Conservation (phyloP, 2,113 vertebrate genomes). For the Mirounga angustirostris region DNA sequence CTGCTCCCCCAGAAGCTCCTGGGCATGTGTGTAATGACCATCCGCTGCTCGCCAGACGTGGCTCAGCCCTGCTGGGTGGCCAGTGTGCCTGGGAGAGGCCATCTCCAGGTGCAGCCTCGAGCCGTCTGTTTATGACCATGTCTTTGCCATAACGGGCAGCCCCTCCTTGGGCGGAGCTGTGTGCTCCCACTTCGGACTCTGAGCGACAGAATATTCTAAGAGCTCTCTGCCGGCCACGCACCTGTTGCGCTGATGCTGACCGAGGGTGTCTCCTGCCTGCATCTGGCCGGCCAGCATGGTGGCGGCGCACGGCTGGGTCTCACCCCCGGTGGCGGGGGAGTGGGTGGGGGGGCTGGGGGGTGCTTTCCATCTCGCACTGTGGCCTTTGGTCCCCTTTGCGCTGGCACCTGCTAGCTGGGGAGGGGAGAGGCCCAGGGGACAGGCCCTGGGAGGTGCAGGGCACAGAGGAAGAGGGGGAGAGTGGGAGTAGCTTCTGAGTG, state of each 20-base stretch:
- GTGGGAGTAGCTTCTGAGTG: not conserved
- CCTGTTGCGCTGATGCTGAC: rapidly evolving
- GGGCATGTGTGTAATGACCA: rapidly evolving
- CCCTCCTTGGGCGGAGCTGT: not conserved
- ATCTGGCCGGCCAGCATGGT: rapidly evolving
- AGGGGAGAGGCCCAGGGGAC: not conserved
- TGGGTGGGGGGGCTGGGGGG: not conserved
- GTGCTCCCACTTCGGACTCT: not conserved
- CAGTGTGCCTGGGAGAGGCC: rapidly evolving
- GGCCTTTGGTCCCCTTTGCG: too few species aligned
- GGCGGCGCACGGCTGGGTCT: rapidly evolving
- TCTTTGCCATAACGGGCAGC: not conserved
- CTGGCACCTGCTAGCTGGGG: not conserved
- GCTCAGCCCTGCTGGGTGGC: rapidly evolving
- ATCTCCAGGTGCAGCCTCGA: rapidly evolving
- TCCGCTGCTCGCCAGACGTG: rapidly evolving
- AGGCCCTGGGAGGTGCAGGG: rapidly evolving
- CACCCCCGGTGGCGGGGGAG: not conserved
- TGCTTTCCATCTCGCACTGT: rapidly evolving
- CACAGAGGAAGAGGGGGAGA: rapidly evolving
- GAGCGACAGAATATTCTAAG: rapidly evolving
- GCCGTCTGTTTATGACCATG: rapidly evolving
- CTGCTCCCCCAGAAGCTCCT: not conserved
- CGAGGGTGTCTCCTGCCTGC: rapidly evolving
- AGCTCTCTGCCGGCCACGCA: rapidly evolving